Evolutionary conservation across 1,140 invertebrate genomes (phyloP), one percentile per base, ranked within the genome.

Genomic region (Diachasma alloeum): DNA sequence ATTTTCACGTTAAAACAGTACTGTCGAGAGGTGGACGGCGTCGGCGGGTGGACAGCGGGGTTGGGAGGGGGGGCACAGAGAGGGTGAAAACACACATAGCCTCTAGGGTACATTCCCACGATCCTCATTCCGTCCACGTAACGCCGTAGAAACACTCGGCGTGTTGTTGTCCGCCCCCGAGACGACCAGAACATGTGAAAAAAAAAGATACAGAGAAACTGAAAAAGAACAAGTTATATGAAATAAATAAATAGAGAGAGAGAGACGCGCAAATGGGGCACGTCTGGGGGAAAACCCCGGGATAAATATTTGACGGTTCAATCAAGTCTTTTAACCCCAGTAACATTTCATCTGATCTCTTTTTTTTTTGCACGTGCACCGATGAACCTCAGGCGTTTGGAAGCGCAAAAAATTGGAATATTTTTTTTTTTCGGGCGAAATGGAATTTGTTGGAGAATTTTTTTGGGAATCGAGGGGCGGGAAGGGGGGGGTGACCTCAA

Each of bases 71-170:
- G 31, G 31, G 42, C 15, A 37, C 31, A 63, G 24, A 56, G 44
- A 13, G 39, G 46, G 17, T 31, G 15, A 39, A 37, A 68, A 46
- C 48, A 72, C 44, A 53, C 42, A 42, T 72, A 42, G 13, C 39
- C 59, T 68, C 31, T n/a, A 63, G 46, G 66, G 53, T 56, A 74
- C 59, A 74, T 73, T 77, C 63, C 24, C 66, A 56, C 59, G 71
- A 22, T 77, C 42, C 71, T 77, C 76, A 77, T 73, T 77, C 76
- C 15, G 53, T 31, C 48, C 76, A 77, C 76, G 76, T 77, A 77
- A 68, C 72, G 15, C 44, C 70, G 26, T 73, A 73, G 66, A 77
- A 69, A 77, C 76, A 73, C 76, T 77, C 76, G 68, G 17, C 26
- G 76, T 73, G 66, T 74, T 77, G 74, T 76, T 76, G 68, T 69